Base-by-base conservation (phyloP, 1,140 invertebrate species). In the Listronotus oregonensis region DNA sequence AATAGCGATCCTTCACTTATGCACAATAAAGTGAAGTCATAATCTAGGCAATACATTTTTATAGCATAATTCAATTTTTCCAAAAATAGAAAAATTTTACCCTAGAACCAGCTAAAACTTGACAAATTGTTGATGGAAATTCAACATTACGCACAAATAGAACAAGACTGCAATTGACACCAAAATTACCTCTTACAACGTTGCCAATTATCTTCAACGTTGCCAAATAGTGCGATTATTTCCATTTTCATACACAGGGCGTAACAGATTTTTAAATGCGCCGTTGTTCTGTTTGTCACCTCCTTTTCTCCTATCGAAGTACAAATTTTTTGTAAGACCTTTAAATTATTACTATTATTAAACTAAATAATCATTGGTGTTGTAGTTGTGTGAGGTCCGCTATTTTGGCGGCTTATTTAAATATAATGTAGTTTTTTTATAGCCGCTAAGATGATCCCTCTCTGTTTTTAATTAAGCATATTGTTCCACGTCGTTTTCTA, bases 401-500 rank as follows among this genome's bases (percentile, higher is more conserved):
- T 31, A 60, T 57, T 67, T 62, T 60, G 42, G 70, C 63, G 69
- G 66, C 61, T 42, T 15, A 57, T 67, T 63, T 70, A 64, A 59
- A 66, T 60, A 66, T 60, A 40, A 66, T 42, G 56, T 66, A 66
- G 64, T 46, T 66, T 59, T 59, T 66, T 59, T 64, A 66, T 64
- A 63, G 65, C 60, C 55, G 68, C 70, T 74, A 70, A 68, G 59
- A 72, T 70, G 71, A 73, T 75, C 76, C 76, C 75, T 76, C 70
- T 74, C 71, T 77, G 70, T 76, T 70, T 77, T 77, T 73, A 76
- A 78, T 77, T 77, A 75, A 63, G 72, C 69, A 70, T 66, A 66
- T 57, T 64, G 42, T 57, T 57, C 17, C 52, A 46, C 46, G 52
- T 42, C 47, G 51, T 47, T 56, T 34, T 64, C 27, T 31, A 42